A percentile compares a stretch with the other conserved stretches of the same genome.
Conservation (phyloP, 1,140 invertebrate genomes). For the Drosophila malerkotliana region DNA sequence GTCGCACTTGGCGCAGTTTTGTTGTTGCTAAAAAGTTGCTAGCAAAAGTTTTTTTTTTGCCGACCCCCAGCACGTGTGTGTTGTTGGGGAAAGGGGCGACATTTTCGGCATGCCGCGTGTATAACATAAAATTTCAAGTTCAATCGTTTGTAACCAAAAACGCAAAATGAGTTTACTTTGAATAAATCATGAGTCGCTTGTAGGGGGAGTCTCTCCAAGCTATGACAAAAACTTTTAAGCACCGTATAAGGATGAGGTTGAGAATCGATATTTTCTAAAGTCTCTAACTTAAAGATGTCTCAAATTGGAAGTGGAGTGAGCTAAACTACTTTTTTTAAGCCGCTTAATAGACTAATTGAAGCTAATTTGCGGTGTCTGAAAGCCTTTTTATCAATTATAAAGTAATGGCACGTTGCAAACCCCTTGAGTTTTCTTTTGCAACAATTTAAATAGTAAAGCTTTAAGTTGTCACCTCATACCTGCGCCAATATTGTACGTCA, state of each 20-base stretch:
- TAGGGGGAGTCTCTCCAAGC: slow-evolving; percentile 26
- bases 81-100: slow-evolving; percentile 8
- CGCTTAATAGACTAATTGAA: background rate
- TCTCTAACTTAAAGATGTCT: background rate
- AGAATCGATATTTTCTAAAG: background rate
- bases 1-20: slow-evolving; percentile 60
- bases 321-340: background rate
- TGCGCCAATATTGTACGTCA: slow-evolving; percentile 27
- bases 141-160: slow-evolving; percentile 66
- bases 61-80: background rate
- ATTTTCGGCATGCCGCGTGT: slow-evolving; percentile 38
- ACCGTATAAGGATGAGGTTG: slow-evolving; percentile 1
- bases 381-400: slow-evolving; percentile 1
- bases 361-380: background rate
- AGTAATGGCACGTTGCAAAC: background rate
- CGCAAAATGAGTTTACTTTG: slow-evolving; percentile 70
- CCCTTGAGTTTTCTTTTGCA: background rate
- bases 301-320: background rate
- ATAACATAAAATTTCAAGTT: slow-evolving; percentile 63
- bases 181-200: slow-evolving; percentile 70
- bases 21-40: slow-evolving; percentile 57
- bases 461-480: slow-evolving; percentile 20
- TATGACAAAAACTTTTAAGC: slow-evolving; percentile 43
- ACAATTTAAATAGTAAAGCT: background rate
- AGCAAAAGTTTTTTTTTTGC: slow-evolving; percentile 46